Conservation (phyloP, 2,888 invertebrate genomes). For the Sminthurinus aureus region DNA sequence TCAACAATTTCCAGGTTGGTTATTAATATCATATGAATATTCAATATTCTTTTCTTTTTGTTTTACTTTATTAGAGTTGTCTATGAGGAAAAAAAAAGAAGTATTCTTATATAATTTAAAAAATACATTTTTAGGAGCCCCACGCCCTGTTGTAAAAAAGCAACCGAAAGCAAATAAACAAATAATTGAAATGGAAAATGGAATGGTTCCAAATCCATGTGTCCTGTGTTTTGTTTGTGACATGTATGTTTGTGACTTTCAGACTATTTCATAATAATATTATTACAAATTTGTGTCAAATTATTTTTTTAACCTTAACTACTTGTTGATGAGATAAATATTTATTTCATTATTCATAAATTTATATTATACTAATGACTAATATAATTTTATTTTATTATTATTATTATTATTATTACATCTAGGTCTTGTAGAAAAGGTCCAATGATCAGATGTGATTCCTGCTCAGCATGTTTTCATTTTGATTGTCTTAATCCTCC, state of each 20-base stretch:
- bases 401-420: neutral
- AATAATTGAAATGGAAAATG: constrained; percentile 68
- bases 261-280: constrained; percentile 27
- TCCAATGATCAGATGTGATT: constrained; percentile 91
- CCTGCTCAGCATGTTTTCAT: constrained; percentile 88
- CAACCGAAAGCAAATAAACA: constrained; percentile 36
- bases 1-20: constrained; percentile 75
- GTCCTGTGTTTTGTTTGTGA: constrained; percentile 84
- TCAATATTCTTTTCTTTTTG: too few relatives aligned
- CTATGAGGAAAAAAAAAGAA: too few relatives aligned
- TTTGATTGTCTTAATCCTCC: constrained; percentile 95
- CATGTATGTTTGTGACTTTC: constrained; percentile 64
- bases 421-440: constrained; percentile 80
- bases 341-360: too few relatives aligned
- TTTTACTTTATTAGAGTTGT: too few relatives aligned
- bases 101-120: too few relatives aligned
- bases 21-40: too few relatives aligned
- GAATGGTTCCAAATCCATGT: constrained; percentile 82
- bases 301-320: too few relatives aligned
- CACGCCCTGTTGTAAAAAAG: constrained; percentile 23
- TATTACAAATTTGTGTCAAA: neutral
- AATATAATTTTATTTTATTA: neutral
- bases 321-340: too few relatives aligned
- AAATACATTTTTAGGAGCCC: constrained; percentile 33
- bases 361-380: too few relatives aligned